phyloP scores from a whole-genome alignment of 1,140 invertebrate species.

The Diuraphis noxia region DNA sequence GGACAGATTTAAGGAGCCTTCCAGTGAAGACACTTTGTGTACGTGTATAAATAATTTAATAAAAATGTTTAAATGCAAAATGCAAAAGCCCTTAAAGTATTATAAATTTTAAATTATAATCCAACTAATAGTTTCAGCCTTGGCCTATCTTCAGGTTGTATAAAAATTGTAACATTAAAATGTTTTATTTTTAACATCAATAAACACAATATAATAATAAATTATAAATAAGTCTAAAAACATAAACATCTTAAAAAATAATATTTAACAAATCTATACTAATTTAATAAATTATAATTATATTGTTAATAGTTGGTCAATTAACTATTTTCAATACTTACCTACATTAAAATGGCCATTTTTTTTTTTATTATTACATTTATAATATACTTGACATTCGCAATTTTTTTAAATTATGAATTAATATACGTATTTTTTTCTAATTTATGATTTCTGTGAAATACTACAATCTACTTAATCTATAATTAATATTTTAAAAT shows the following conservation, averaged over 20 bases:
- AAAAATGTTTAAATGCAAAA: not conserved
- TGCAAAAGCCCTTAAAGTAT: too few species aligned
- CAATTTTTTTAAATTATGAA: not conserved
- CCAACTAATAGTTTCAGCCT: not conserved
- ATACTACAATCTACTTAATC: not conserved
- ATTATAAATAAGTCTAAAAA: too few species aligned
- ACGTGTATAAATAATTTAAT: slow-evolving; percentile 3
- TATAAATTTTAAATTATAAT: not conserved
- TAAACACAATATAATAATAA: not conserved
- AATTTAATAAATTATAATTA: not conserved
- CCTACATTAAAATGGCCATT: not conserved
- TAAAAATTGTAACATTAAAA: not conserved
- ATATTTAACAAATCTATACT: not conserved
- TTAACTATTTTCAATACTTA: not conserved
- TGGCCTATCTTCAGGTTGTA: not conserved
- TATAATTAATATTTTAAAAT: not conserved
- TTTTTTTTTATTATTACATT: too few species aligned
- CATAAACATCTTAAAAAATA: not conserved
- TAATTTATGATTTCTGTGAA: not conserved
- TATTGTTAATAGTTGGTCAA: not conserved
- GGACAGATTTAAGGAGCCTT: too few species aligned
- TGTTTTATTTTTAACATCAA: too few species aligned
- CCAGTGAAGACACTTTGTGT: too few species aligned
- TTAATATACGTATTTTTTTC: not conserved
- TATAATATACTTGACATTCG: not conserved